Percentiles rank a stretch among this genome's conserved stretches.
phyloP scores from a whole-genome alignment of 2,797 vertebrate genomes.

The Spinus pinus region DNA sequence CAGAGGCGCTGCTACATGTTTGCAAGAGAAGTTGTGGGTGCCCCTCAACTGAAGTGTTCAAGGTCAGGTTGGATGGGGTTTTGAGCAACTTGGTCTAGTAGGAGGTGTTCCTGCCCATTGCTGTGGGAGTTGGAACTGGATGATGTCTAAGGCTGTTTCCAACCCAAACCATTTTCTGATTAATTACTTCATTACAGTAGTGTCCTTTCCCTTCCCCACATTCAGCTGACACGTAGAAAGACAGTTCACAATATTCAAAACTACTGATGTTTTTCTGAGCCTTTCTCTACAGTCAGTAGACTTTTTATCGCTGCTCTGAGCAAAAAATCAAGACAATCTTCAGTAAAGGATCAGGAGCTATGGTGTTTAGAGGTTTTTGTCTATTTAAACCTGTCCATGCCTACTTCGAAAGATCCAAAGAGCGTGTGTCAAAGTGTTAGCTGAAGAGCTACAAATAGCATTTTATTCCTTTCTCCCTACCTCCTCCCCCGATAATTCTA shows the following conservation, averaged over 20 bases:
- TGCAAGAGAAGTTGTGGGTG: neutral
- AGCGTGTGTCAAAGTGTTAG: conserved; percentile 1
- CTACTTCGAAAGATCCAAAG: neutral
- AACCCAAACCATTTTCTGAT: neutral
- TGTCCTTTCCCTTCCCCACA: accelerated
- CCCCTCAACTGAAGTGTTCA: neutral
- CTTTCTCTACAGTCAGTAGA: neutral
- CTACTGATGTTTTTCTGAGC: neutral
- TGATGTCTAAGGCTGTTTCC: neutral
- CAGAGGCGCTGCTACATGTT: neutral
- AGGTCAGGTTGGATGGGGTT: neutral
- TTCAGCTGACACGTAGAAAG: neutral
- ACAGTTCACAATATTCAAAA: neutral
- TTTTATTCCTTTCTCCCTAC: neutral
- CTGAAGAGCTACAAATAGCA: conserved; percentile 40
- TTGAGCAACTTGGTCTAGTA: neutral
- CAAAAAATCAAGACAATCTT: neutral
- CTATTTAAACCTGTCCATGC: neutral
- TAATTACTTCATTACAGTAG: neutral
- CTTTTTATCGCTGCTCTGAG: neutral
- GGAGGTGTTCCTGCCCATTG: neutral
- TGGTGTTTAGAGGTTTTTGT: neutral
- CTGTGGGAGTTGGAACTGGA: neutral
- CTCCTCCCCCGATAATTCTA: conserved; percentile 9
- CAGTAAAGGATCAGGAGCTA: neutral